Evolutionary conservation across 2,113 vertebrate genomes (phyloP).

Genomic region (Vulpes ferrilata): DNA sequence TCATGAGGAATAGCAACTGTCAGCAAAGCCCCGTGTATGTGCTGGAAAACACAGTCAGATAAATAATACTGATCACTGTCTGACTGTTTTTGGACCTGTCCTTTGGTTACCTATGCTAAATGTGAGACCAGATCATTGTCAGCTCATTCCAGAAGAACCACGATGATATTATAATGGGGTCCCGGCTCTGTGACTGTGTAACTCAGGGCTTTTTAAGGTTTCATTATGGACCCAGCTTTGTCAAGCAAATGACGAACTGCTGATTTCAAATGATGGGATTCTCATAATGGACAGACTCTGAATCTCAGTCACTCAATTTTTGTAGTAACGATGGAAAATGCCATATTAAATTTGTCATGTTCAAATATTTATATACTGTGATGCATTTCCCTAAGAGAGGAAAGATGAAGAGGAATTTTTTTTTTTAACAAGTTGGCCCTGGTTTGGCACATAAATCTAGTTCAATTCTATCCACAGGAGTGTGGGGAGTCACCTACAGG

Average conservation of each 20-base stretch:
- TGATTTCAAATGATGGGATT: conserved; percentile 4
- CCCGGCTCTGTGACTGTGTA: not conserved
- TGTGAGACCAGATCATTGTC: conserved; percentile 41
- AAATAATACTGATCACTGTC: not conserved
- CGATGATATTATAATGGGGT: not conserved
- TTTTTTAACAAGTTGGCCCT: not conserved
- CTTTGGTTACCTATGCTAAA: conserved; percentile 45
- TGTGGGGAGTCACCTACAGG: not conserved
- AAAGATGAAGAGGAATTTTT: conserved; percentile 23
- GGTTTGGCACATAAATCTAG: not conserved
- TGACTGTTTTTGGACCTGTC: not conserved
- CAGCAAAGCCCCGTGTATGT: not conserved
- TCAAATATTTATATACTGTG: conserved; percentile 9
- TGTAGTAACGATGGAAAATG: conserved; percentile 49
- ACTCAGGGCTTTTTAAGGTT: conserved; percentile 16
- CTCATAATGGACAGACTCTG: not conserved
- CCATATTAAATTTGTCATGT: conserved; percentile 11
- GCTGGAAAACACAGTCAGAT: not conserved
- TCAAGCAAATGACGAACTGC: conserved; percentile 30
- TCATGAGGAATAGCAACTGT: not conserved
- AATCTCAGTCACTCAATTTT: conserved; percentile 39
- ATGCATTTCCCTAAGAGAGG: not conserved
- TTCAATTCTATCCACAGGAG: not conserved
- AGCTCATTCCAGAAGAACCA: conserved; percentile 27
- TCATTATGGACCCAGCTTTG: conserved; percentile 38